Base-by-base conservation (phyloP, 2,888 invertebrate genomes). In the Brenthis ino region DNA sequence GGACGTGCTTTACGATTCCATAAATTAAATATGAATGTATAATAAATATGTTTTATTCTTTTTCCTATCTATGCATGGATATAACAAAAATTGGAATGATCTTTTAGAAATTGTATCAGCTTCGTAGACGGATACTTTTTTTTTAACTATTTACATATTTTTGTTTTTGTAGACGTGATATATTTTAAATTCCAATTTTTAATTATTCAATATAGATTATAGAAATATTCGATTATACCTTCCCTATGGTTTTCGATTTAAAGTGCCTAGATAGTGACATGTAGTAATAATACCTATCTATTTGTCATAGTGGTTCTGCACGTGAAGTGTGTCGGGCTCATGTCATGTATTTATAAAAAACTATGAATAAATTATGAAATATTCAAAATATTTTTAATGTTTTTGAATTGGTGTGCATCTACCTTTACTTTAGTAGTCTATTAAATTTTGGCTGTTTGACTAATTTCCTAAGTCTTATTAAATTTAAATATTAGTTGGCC, bases 241-340 rank as follows among this genome's bases (percentile, higher is more conserved):
- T 48, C 28, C 47, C 58, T 58, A 50, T 50, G 50, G 50, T 60
- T 60, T 60, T 60, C 28, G 50, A 60, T 60, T 43, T 60, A 60
- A 68, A 68, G 68, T 68, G 68, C 68, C 68, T 68, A 68, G 68
- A 64, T 65, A 57, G 53, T 53, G 63, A 63, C 20, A 14, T 54
- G 63, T 63, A 60, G 60, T 28, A 60, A 8, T 37, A 43, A 8
- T 37, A 43, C 37, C 37, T 43, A 43, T 60, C 58, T 28, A 60
- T 50, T 60, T 60, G 28, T 50, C 60, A 50, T 60, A 60, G 60
- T 50, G 60, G 28, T 60, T 60, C 50, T 60, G 28, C 50, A 60
- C 28, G 50, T 60, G 28, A 24, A 50, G 57, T 33, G 24, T 13
- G 24, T 1, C 24, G 6, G 28, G 16, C n/a, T 24, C 50, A 48